Evolutionary conservation across 2,888 invertebrate genomes (phyloP).

Genomic region (Schrankia costaestrigalis): DNA sequence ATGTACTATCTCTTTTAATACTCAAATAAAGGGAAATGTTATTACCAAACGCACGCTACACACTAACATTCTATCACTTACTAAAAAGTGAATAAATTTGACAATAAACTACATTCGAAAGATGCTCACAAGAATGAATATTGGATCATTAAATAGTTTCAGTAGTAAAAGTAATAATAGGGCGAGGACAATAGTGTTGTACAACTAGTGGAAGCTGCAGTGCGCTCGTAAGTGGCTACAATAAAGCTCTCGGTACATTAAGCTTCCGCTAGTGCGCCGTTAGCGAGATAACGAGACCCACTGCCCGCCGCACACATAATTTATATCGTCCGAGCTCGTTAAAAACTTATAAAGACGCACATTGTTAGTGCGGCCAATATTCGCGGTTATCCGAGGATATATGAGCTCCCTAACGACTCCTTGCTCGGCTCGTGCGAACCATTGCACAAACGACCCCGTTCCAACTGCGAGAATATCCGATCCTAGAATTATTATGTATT

Average conservation of each 20-base stretch:
- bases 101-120: no score
- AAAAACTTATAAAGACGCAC: slow-evolving; percentile 81
- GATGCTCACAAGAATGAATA: no score
- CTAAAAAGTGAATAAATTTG: no score
- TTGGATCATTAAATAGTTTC: no score
- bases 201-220: slow-evolving; percentile 41
- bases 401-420: slow-evolving; percentile 70
- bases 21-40: no score
- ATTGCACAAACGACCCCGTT: slow-evolving; percentile 54
- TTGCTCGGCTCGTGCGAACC: slow-evolving; percentile 42
- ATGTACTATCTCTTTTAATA: no score
- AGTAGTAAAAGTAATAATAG: slow-evolving; percentile 23
- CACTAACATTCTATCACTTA: no score
- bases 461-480: slow-evolving; percentile 37
- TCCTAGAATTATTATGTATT: no score
- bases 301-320: slow-evolving; percentile 76
- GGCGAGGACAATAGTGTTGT: slow-evolving; percentile 33
- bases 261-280: slow-evolving; percentile 77
- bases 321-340: slow-evolving; percentile 80
- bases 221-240: slow-evolving; percentile 74
- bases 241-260: slow-evolving; percentile 80
- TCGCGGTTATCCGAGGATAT: slow-evolving; percentile 70
- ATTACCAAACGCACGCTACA: no score
- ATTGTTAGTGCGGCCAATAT: slow-evolving; percentile 80
- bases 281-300: slow-evolving; percentile 79